phyloP scores from a whole-genome alignment of 2,888 invertebrate species.

The Drosophila incognita region DNA sequence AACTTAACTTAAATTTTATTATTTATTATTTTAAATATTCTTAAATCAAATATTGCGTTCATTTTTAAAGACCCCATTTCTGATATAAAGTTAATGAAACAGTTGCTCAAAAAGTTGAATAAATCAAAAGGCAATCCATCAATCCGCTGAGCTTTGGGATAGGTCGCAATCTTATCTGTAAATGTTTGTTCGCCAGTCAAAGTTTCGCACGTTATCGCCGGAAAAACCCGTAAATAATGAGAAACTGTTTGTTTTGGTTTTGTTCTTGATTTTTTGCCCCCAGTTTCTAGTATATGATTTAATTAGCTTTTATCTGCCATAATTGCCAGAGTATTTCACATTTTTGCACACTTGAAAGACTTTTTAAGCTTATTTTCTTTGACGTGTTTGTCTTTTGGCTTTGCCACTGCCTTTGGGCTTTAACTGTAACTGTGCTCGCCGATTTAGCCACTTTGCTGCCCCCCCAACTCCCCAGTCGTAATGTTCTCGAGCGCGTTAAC shows the following conservation, averaged over 20 bases:
- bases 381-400: conserved; percentile 24
- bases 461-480: not conserved
- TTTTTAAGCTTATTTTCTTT: not conserved
- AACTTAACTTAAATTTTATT: no score
- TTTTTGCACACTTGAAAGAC: not conserved
- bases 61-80: not conserved
- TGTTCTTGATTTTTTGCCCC: not conserved
- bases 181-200: not conserved
- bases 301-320: not conserved
- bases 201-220: not conserved
- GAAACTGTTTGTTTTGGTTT: not conserved
- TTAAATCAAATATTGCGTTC: no score
- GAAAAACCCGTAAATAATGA: not conserved
- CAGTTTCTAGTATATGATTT: not conserved
- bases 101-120: not conserved
- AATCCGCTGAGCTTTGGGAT: conserved; percentile 1
- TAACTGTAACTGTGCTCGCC: conserved; percentile 9
- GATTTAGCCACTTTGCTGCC: conserved; percentile 26
- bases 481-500: conserved; percentile 30
- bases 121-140: not conserved
- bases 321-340: conserved; percentile 15
- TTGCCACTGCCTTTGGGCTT: conserved; percentile 4
- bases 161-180: conserved; percentile 2
- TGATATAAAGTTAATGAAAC: not conserved
- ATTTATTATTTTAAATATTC: no score